phyloP scores from a whole-genome alignment of 2,113 vertebrate genomes.

The Tricholaema leucomelas region DNA sequence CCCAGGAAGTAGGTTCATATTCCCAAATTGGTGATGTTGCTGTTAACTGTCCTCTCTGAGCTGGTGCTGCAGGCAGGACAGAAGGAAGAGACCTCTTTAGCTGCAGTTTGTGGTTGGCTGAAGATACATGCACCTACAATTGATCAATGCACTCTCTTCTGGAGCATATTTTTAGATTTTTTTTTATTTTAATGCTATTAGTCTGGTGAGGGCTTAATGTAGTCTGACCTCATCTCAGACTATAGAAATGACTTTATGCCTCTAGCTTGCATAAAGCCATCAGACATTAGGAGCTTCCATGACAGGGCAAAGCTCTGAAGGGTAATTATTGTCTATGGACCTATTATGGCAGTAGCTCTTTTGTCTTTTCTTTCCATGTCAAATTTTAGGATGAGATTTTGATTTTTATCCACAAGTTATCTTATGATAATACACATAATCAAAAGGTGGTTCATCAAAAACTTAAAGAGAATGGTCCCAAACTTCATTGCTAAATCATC shows the following conservation, averaged over 20 bases:
- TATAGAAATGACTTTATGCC: background rate
- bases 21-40: background rate
- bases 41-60: background rate
- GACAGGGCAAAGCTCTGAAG: background rate
- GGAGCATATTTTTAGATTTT: background rate
- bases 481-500: background rate
- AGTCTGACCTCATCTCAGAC: background rate
- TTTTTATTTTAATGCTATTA: background rate
- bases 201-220: background rate
- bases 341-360: background rate
- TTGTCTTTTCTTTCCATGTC: background rate
- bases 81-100: background rate
- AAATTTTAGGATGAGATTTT: background rate
- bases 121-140: rapidly evolving
- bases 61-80: background rate
- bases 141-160: background rate
- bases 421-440: background rate
- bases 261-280: background rate
- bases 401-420: background rate
- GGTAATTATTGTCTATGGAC: background rate
- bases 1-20: background rate
- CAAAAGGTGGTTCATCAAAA: background rate
- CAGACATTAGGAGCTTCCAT: background rate
- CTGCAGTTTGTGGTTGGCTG: background rate
- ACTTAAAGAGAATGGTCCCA: background rate